Percentiles rank a stretch among this genome's conserved stretches.
These are phyloP conservation scores for Drosophila fungiperda DNA, from an alignment of 2,888 invertebrate species.

Conservation along the genomic window DNA sequence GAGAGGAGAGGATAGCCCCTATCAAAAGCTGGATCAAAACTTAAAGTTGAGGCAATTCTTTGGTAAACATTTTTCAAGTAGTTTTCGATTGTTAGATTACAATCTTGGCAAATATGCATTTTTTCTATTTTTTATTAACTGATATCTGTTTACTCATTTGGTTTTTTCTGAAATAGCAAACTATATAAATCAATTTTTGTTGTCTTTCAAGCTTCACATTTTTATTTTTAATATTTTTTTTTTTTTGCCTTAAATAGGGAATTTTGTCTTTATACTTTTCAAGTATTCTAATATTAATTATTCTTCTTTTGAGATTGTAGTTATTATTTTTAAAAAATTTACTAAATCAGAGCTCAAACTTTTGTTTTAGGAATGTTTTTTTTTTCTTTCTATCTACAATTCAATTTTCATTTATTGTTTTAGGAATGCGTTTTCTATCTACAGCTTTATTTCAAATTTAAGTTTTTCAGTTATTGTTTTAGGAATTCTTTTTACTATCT, in stretches of 20 bases:
- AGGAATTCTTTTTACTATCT: too few relatives aligned
- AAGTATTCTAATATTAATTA: background rate
- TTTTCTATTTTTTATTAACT: background rate
- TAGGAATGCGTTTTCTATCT: background rate
- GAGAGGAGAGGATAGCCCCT: background rate
- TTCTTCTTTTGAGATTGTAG: too few relatives aligned
- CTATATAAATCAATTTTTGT: too few relatives aligned
- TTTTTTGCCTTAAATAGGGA: background rate
- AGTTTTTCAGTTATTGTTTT: background rate
- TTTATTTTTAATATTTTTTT: background rate
- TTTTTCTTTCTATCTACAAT: background rate
- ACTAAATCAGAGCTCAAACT: rapidly evolving
- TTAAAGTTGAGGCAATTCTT: slow-evolving; percentile 11
- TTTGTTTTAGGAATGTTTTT: background rate
- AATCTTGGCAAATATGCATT: background rate
- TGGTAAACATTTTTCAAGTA: background rate
- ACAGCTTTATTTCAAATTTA: background rate
- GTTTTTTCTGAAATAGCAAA: rapidly evolving
- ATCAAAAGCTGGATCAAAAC: slow-evolving; percentile 2
- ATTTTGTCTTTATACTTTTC: background rate
- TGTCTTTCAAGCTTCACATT: background rate
- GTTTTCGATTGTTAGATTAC: background rate
- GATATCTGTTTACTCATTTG: background rate
- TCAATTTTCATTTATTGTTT: background rate
- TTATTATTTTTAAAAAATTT: background rate